Conservation (phyloP, 2,797 vertebrate genomes). For the Dicrostonyx torquatus region DNA sequence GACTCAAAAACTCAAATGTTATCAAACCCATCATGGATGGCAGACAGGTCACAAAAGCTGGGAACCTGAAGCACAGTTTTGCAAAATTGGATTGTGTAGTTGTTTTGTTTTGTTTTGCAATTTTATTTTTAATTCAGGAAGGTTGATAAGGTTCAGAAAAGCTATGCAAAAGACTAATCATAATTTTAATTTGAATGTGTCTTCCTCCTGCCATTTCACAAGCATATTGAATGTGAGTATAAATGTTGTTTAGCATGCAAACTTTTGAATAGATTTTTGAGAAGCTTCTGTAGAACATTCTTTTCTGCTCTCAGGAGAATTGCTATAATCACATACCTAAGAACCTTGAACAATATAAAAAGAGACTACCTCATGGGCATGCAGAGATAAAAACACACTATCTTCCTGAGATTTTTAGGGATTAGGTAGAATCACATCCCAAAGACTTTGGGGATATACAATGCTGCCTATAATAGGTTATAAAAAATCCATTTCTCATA, state of each 20-base stretch:
- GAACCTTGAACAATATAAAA: slow-evolving; percentile 39
- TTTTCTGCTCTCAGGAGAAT: slow-evolving; percentile 41
- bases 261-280: slow-evolving; percentile 29
- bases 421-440: slow-evolving; percentile 52
- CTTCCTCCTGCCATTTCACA: neutral
- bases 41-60: neutral
- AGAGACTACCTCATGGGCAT: neutral
- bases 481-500: slow-evolving; percentile 47
- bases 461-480: slow-evolving; percentile 4
- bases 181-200: slow-evolving; percentile 57
- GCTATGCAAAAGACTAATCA: slow-evolving; percentile 8
- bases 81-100: neutral
- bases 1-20: neutral
- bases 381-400: neutral
- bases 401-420: slow-evolving; percentile 1
- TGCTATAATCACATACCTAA: slow-evolving; percentile 33
- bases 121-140: slow-evolving; percentile 24
- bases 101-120: neutral
- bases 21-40: neutral
- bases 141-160: slow-evolving; percentile 9
- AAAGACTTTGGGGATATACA: neutral
- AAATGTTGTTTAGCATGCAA: neutral
- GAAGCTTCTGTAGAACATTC: slow-evolving; percentile 38
- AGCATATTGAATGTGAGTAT: neutral
- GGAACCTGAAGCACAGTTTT: neutral